Evolutionary conservation across 2,113 vertebrate genomes (phyloP).

Genomic region (Lanius collurio): DNA sequence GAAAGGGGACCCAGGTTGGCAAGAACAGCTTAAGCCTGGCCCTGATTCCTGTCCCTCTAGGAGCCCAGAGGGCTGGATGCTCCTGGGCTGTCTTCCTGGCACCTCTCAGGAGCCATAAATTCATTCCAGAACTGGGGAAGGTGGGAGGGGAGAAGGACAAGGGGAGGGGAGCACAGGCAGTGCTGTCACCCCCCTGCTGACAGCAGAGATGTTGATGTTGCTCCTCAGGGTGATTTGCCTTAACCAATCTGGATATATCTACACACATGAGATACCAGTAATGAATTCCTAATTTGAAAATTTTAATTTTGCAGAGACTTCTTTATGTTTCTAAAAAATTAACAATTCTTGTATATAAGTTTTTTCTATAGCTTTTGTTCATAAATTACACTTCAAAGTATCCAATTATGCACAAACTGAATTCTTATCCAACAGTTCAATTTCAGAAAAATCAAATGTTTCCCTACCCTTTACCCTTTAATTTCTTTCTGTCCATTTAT

Average conservation of each 20-base stretch:
- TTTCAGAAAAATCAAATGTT: neutral
- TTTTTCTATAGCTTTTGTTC: neutral
- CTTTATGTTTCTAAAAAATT: neutral
- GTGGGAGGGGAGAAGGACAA: neutral
- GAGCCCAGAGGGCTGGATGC: neutral
- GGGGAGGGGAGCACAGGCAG: neutral
- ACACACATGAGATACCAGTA: fast-evolving
- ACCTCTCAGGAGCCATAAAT: neutral
- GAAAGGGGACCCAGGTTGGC: neutral
- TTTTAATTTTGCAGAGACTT: neutral
- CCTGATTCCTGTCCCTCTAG: neutral
- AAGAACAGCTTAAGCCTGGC: neutral
- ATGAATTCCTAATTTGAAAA: neutral
- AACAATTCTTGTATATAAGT: no score
- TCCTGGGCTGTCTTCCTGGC: neutral
- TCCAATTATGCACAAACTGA: neutral
- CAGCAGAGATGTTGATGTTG: neutral
- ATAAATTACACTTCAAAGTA: neutral
- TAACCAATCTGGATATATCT: neutral
- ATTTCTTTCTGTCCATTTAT: neutral
- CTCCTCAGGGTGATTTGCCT: neutral
- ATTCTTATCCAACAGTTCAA: neutral
- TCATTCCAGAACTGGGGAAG: neutral
- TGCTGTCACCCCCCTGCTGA: neutral
- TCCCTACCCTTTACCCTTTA: neutral